phyloP scores from a whole-genome alignment of 2,113 vertebrate species.

The Cyprinodon brontotheroides region DNA sequence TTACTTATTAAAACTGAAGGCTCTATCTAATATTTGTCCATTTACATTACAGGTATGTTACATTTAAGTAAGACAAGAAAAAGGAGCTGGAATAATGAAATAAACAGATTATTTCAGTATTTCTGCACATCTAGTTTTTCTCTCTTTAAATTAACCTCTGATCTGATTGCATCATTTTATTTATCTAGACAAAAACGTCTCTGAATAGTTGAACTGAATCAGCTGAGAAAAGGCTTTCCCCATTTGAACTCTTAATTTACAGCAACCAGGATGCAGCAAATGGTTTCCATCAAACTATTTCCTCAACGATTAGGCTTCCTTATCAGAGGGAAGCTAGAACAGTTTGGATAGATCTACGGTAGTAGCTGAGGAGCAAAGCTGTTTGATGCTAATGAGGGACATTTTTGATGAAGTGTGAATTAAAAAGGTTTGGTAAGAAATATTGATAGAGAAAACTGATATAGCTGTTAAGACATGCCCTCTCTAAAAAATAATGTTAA shows the following conservation, averaged over 20 bases:
- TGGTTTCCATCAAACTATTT: conserved; percentile 49
- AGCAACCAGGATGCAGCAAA: conserved; percentile 48
- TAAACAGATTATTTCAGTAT: not conserved
- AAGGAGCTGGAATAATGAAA: not conserved
- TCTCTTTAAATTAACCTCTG: not conserved
- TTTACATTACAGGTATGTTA: not conserved
- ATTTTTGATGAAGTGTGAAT: not conserved
- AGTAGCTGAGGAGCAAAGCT: not conserved
- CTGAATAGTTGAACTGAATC: conserved; percentile 13
- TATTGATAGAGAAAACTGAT: not conserved
- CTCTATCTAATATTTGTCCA: not conserved
- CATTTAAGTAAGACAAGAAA: not conserved
- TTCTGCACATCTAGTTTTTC: not conserved
- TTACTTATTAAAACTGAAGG: not conserved
- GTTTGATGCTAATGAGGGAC: not conserved
- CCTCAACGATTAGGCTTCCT: conserved; percentile 35
- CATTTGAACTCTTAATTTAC: conserved; percentile 16
- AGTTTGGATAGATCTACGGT: not conserved
- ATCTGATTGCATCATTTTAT: not conserved
- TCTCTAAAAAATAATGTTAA: not conserved
- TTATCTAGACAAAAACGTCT: not conserved
- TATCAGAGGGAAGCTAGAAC: conserved; percentile 21
- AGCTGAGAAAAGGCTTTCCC: conserved; percentile 22
- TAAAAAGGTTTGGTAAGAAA: not conserved
- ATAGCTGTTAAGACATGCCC: not conserved